Evolutionary conservation across 2,113 vertebrate genomes (phyloP).

Genomic region (Centropus unirufus): DNA sequence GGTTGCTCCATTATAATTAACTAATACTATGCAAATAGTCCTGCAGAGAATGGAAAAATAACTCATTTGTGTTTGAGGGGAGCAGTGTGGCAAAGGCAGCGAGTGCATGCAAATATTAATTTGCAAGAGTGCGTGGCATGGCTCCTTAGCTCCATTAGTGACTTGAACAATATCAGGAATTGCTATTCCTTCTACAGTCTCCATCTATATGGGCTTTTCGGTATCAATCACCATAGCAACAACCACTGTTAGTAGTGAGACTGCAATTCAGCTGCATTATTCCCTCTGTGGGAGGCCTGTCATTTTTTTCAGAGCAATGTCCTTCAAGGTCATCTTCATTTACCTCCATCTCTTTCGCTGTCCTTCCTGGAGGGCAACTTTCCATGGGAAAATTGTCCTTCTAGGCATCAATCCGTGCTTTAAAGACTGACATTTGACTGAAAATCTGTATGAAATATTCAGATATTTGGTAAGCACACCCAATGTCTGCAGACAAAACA

Average conservation of each 20-base stretch:
- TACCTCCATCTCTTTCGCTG: conserved; percentile 31
- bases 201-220: conserved; percentile 23
- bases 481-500: neutral
- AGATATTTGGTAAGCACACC: neutral
- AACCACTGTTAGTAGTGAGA: conserved; percentile 38
- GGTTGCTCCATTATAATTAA: conserved; percentile 53
- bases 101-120: conserved; percentile 41
- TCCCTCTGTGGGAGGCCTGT: conserved; percentile 64
- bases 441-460: neutral
- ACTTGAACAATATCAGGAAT: conserved; percentile 66
- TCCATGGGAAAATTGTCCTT: neutral
- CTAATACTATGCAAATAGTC: conserved; percentile 41
- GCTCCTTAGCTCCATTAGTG: conserved; percentile 35
- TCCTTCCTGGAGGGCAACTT: conserved; percentile 35
- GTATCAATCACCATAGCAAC: conserved; percentile 71
- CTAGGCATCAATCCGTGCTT: neutral
- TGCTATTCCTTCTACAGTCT: conserved; percentile 53
- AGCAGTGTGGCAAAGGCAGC: conserved; percentile 2
- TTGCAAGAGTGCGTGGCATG: conserved; percentile 4
- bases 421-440: neutral
- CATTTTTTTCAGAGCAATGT: conserved; percentile 43
- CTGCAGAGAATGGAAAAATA: conserved; percentile 23
- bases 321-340: conserved; percentile 61
- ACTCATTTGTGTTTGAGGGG: conserved; percentile 14
- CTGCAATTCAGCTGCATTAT: conserved; percentile 60